Evolutionary conservation across 37 sponge, comb jelly and placozoan genomes (phyloP).

Genomic region (Spongia lamella): DNA sequence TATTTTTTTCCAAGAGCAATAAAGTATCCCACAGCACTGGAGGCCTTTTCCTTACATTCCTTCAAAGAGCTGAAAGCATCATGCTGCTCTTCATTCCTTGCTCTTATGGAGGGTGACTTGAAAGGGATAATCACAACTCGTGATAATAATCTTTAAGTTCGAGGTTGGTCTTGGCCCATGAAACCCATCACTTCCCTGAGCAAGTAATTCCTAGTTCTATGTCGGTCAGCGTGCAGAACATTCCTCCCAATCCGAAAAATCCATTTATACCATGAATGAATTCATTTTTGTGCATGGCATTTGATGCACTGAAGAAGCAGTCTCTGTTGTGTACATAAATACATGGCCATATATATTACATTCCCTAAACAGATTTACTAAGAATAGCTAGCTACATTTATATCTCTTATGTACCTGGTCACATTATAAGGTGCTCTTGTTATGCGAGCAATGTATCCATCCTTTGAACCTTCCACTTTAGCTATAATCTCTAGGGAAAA

Average conservation of each 20-base stretch:
- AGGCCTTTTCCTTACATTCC: too few species aligned
- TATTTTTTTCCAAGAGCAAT: too few species aligned
- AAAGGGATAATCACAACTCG: too few species aligned
- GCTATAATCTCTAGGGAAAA: slow-evolving; percentile 3
- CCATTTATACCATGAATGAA: neutral
- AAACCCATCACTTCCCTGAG: slow-evolving; percentile 5
- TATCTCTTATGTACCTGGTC: slow-evolving; percentile 5
- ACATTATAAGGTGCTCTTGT: slow-evolving; percentile 17
- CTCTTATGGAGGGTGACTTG: too few species aligned
- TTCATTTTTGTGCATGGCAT: slow-evolving; percentile 11
- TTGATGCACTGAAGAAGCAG: slow-evolving; percentile 12
- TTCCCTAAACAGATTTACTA: too few species aligned
- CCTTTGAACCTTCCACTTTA: slow-evolving; percentile 9
- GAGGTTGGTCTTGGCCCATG: neutral
- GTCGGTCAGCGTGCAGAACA: slow-evolving; percentile 16
- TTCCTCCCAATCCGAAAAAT: slow-evolving; percentile 9
- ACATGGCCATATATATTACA: too few species aligned
- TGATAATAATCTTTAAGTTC: too few species aligned
- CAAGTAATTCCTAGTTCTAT: slow-evolving; percentile 1
- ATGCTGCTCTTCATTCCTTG: too few species aligned
- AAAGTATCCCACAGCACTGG: too few species aligned
- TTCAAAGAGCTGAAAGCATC: too few species aligned
- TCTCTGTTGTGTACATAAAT: too few species aligned
- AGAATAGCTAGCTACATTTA: neutral
- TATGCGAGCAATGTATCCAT: slow-evolving; percentile 17